A percentile compares a stretch with the other conserved stretches of the same genome.
phyloP scores from a whole-genome alignment of 2,113 vertebrate species.

The Rhabdomys dilectus region DNA sequence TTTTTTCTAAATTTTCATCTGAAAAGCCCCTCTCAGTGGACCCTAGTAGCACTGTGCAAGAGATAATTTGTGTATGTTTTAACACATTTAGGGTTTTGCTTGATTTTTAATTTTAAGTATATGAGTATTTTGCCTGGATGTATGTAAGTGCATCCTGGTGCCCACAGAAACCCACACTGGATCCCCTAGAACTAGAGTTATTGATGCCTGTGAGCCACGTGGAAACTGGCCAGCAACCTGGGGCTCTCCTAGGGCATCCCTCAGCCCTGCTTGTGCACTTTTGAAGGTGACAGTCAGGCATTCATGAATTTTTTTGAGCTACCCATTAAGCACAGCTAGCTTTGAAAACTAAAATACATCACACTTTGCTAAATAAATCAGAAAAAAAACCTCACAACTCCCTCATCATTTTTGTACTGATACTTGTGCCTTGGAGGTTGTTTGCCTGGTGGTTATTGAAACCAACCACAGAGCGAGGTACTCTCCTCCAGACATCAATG shows the following conservation, averaged over 20 bases:
- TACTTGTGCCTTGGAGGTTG: not conserved
- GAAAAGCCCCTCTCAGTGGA: not conserved
- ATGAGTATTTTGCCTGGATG: not conserved
- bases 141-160: not conserved
- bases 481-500: not conserved
- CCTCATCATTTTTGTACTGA: not conserved
- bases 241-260: not conserved
- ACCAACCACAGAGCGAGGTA: not conserved
- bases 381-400: not conserved
- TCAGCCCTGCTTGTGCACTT: not conserved
- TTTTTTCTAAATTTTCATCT: conserved; percentile 13
- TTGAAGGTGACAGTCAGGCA: not conserved
- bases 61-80: not conserved
- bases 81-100: not conserved
- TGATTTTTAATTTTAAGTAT: not conserved
- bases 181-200: no score
- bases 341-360: not conserved
- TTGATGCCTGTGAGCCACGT: not conserved
- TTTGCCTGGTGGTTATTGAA: not conserved
- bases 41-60: no score
- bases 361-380: not conserved
- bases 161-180: not conserved
- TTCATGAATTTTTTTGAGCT: not conserved
- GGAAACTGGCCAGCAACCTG: not conserved
- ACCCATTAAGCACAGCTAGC: not conserved